A percentile compares a stretch with the other conserved stretches of the same genome.
Conservation (phyloP, 2,797 vertebrate genomes). For the Mus spretus region DNA sequence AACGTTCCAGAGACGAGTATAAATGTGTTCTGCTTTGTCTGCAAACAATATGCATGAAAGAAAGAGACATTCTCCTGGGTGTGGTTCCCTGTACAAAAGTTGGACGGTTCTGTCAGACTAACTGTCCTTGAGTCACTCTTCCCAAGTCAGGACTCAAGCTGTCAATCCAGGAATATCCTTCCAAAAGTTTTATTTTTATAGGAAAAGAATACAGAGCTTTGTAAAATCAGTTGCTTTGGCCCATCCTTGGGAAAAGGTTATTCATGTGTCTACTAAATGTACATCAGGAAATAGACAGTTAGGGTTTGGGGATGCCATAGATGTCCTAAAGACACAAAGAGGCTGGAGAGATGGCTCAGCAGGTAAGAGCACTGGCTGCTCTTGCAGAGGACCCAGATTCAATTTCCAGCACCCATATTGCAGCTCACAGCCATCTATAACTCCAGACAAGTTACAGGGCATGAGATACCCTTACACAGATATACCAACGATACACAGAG, state of each 20-base stretch:
- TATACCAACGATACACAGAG: neutral
- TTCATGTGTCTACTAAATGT: neutral
- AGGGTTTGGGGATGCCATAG: neutral
- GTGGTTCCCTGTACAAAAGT: neutral
- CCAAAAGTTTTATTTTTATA: neutral
- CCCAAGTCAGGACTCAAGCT: neutral
- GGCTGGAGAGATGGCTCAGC: neutral
- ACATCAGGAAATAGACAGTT: neutral
- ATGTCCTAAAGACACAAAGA: neutral
- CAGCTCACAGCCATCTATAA: neutral
- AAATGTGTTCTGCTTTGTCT: slow-evolving; percentile 26
- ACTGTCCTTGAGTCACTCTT: slow-evolving; percentile 42
- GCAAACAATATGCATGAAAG: neutral
- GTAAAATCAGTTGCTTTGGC: neutral
- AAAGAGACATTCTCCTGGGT: slow-evolving; percentile 5
- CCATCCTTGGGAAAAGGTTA: neutral
- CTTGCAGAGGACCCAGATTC: neutral
- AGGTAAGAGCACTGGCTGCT: neutral
- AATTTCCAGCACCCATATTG: neutral
- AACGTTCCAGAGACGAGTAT: slow-evolving; percentile 12
- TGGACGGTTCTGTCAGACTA: slow-evolving; percentile 54
- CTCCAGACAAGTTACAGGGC: neutral
- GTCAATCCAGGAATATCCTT: neutral
- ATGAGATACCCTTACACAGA: too few relatives aligned
- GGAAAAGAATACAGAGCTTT: neutral